Evolutionary conservation across 37 sponge, comb jelly and placozoan species (phyloP), one percentile per base, ranked within the genome.

Genomic region (Diacarnus erythraeanus): DNA sequence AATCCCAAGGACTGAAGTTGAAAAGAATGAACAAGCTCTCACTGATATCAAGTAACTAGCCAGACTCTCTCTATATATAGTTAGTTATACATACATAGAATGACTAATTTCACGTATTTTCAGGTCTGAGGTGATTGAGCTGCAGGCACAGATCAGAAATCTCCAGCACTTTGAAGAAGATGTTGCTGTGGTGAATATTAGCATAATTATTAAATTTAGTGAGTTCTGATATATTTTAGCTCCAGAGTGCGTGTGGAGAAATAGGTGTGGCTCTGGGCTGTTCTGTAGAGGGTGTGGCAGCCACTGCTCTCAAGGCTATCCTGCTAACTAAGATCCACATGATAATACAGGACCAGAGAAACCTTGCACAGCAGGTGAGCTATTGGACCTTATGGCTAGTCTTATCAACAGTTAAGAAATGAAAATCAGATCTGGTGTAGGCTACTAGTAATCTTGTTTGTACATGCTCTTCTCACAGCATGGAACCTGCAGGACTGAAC

Each of bases 91-190:
- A 61, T 61, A 15, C 64, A 29, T 8, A 29, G 8, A 61, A 61
- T 61, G 64, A 66, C 67, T n/a, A n/a, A 29, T 10, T 38, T 1
- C 42, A 6, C 38, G 12, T 39, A 15, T 33, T 29, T 70, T n/a
- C 71, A 88, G 88, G 47, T 17, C 66, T 30, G 88, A 82, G n/a
- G 77, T 69, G n/a, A 35, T 77, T 2, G 39, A 77, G 33, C 25
- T 88, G 65, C 83, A 82, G 56, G 66, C 67, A 21, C 70, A 58
- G 73, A 26, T 88, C 26, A 70, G 88, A 71, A 71, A 75, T 30
- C 73, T 88, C 34, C 64, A 88, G 30, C 51, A 41, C 42, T 31
- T 35, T 12, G 33, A 72, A 30, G 64, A 88, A 33, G 61, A 66
- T 31, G 59, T 57, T 30, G 3, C 64, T 38, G 12, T 43, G 78